Percentiles rank a stretch among this genome's conserved stretches.
phyloP scores from a whole-genome alignment of 2,888 invertebrate genomes.

The Thereva nobilitata region DNA sequence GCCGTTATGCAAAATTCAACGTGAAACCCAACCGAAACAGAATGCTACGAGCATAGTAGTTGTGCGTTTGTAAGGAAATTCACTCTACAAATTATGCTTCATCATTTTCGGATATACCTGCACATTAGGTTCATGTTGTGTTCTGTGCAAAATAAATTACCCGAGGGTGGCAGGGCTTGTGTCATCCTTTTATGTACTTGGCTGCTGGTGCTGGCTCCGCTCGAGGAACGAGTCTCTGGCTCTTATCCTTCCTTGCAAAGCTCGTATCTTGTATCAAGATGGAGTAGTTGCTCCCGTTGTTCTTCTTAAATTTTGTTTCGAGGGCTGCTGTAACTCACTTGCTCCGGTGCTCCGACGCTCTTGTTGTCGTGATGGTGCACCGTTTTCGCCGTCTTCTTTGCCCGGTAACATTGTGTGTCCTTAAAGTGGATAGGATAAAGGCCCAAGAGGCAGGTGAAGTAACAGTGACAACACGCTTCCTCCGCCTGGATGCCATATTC shows the following conservation, averaged over 20 bases:
- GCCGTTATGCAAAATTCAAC: no score
- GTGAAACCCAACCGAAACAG: no score
- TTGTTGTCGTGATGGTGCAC: background rate
- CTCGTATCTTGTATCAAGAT: conserved; percentile 6
- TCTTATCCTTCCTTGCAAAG: background rate
- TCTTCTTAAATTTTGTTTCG: conserved; percentile 5
- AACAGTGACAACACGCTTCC: conserved; percentile 16
- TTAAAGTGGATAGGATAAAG: background rate
- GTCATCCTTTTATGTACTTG: conserved; percentile 2
- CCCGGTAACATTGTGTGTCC: background rate
- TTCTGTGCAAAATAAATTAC: conserved; percentile 11
- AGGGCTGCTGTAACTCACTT: background rate
- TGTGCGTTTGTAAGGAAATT: no score
- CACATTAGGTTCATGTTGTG: conserved; percentile 1
- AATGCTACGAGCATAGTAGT: no score
- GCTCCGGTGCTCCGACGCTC: background rate
- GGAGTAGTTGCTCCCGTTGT: conserved; percentile 9
- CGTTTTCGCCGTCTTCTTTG: background rate
- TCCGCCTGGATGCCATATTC: conserved; percentile 14
- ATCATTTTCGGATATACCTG: conserved; percentile 12
- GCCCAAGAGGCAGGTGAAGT: conserved; percentile 11
- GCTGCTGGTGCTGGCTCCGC: background rate
- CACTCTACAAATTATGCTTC: background rate
- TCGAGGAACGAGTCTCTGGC: background rate
- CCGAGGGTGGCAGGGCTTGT: background rate